Conservation (phyloP, 2,797 vertebrate species). For the Sibirionetta formosa region DNA sequence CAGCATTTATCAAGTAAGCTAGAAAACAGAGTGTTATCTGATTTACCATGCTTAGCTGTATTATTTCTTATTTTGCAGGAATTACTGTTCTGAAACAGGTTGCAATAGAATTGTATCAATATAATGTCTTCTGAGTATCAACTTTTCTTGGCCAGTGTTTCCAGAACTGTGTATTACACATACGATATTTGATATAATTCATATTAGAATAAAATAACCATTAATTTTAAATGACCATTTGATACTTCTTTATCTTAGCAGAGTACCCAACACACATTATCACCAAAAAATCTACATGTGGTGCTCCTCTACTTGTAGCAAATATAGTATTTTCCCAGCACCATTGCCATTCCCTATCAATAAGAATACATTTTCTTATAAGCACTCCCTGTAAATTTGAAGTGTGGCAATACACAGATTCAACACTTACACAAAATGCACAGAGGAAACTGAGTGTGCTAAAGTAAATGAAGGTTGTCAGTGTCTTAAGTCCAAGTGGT, state of each 20-base stretch:
- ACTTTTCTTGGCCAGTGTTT: neutral
- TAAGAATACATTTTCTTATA: neutral
- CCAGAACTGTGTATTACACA: neutral
- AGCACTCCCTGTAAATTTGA: neutral
- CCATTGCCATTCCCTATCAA: neutral
- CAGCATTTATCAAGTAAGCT: neutral
- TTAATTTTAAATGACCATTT: neutral
- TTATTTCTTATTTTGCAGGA: neutral
- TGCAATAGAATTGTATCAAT: neutral
- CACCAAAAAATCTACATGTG: neutral
- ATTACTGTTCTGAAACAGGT: neutral
- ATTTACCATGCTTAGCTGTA: neutral
- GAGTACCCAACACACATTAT: rapidly evolving
- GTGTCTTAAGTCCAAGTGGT: neutral
- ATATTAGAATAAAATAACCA: neutral
- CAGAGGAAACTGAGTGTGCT: neutral
- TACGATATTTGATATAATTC: neutral
- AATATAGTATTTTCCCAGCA: neutral
- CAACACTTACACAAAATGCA: neutral
- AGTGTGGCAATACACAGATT: neutral
- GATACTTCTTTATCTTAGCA: neutral
- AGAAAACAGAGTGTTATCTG: neutral
- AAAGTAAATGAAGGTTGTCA: neutral
- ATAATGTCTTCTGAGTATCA: neutral
- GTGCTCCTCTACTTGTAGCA: neutral